These are phyloP conservation scores for Carterocephalus palaemon DNA, from an alignment of 2,888 invertebrate genomes.

Conservation along the genomic window DNA sequence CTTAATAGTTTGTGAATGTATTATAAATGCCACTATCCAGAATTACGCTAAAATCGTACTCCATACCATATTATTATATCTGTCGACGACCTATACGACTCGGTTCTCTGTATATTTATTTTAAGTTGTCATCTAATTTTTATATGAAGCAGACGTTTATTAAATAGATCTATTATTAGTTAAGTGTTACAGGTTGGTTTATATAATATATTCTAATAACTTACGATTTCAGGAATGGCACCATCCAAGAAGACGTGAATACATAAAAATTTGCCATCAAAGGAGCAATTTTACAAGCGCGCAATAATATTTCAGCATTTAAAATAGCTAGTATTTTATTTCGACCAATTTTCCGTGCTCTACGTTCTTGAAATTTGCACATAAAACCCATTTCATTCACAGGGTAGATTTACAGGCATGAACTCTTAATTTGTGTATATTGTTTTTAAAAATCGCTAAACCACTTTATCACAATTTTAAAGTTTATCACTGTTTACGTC, in stretches of 20 bases:
- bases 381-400: constrained; percentile 38
- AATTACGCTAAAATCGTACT: too few species aligned
- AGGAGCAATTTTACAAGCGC: constrained; percentile 30
- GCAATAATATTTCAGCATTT: constrained; percentile 38
- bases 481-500: neutral
- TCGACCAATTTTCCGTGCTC: constrained; percentile 28
- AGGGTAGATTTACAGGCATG: neutral
- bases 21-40: too few species aligned
- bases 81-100: too few species aligned
- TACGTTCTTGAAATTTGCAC: constrained; percentile 36
- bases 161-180: too few species aligned
- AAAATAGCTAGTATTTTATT: constrained; percentile 27
- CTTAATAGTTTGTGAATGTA: too few species aligned
- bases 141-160: too few species aligned
- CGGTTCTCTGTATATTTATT: too few species aligned
- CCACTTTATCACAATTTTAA: neutral
- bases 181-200: too few species aligned
- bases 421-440: neutral
- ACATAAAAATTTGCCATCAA: constrained; percentile 30
- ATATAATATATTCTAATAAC: constrained; percentile 30
- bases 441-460: neutral
- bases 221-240: constrained; percentile 36
- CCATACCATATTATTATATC: too few species aligned
- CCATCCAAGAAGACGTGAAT: constrained; percentile 34
- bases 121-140: too few species aligned